Percentiles rank a stretch among this genome's conserved stretches.
These are phyloP conservation scores for Petrocephalus sullivani DNA, from an alignment of 2,797 vertebrate species.

Conservation along the genomic window DNA sequence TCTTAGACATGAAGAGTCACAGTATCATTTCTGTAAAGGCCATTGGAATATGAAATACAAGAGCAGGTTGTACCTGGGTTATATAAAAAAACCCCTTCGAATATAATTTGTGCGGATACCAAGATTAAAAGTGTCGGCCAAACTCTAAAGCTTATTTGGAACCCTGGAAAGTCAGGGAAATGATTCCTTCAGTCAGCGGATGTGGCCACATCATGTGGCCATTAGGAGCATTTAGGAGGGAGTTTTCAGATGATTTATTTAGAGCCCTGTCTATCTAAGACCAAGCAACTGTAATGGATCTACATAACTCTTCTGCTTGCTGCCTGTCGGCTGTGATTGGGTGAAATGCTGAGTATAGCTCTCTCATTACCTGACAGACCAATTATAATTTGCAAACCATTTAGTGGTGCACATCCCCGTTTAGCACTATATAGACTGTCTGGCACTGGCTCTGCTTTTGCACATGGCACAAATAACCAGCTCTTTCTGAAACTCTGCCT, in stretches of 20 bases:
- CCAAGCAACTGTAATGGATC: constrained; percentile 10
- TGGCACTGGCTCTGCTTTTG: constrained; percentile 32
- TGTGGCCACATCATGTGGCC: background rate
- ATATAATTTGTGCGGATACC: background rate
- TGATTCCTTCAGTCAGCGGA: constrained; percentile 8
- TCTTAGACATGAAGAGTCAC: background rate
- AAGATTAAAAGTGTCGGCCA: background rate
- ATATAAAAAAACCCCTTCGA: background rate
- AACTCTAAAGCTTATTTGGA: constrained; percentile 4
- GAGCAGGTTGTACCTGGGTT: background rate
- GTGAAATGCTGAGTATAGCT: constrained; percentile 18
- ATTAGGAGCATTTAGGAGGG: background rate
- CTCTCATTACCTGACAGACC: constrained; percentile 28
- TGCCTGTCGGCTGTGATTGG: constrained; percentile 26
- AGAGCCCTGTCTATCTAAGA: background rate
- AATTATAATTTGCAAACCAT: constrained; percentile 32
- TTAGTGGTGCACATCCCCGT: constrained; percentile 14
- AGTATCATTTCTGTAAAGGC: constrained; percentile 1
- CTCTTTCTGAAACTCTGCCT: constrained; percentile 59
- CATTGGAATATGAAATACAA: background rate
- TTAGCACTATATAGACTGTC: background rate
- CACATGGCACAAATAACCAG: constrained; percentile 55
- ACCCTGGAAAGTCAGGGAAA: background rate
- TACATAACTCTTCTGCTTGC: constrained; percentile 9
- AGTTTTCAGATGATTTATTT: constrained; percentile 15